A percentile compares a stretch with the other conserved stretches of the same genome.
Conservation (phyloP, 2,888 invertebrate species). For the Tetrapedia diversipes region DNA sequence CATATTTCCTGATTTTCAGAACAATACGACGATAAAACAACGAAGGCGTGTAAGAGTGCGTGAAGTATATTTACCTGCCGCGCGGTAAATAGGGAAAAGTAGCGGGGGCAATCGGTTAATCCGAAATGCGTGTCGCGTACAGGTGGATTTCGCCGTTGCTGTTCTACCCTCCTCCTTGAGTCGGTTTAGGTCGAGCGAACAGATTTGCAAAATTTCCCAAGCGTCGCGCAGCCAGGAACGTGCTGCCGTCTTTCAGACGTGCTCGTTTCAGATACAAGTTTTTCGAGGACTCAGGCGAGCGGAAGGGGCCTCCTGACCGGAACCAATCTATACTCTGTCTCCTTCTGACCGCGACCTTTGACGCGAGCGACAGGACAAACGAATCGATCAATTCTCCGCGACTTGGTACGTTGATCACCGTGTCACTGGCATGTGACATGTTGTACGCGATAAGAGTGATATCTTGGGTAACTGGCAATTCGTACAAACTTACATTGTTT, state of each 20-base stretch:
- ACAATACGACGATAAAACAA: slow-evolving; percentile 80
- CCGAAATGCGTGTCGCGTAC: slow-evolving; percentile 70
- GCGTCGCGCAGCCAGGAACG: neutral
- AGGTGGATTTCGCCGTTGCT: neutral
- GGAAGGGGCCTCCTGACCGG: no score
- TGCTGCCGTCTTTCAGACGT: neutral
- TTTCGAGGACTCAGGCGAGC: neutral
- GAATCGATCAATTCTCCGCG: neutral
- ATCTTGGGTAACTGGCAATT: no score
- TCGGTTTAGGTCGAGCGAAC: slow-evolving; percentile 8
- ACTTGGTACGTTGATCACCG: no score
- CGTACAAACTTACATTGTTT: no score
- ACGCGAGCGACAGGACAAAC: no score
- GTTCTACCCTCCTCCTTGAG: neutral
- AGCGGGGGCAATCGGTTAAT: slow-evolving; percentile 56
- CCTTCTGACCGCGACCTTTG: no score
- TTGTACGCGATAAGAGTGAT: no score
- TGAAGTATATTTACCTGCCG: slow-evolving; percentile 63
- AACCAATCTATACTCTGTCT: no score
- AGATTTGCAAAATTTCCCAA: slow-evolving; percentile 4
- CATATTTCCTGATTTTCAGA: slow-evolving; percentile 82
- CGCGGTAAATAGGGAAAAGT: slow-evolving; percentile 53
- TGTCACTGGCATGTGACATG: no score
- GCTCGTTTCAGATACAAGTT: no score
- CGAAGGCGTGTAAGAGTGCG: slow-evolving; percentile 70